Evolutionary conservation across 2,888 invertebrate genomes (phyloP), one percentile per base, ranked within the genome.

Genomic region (Torymus auratus): DNA sequence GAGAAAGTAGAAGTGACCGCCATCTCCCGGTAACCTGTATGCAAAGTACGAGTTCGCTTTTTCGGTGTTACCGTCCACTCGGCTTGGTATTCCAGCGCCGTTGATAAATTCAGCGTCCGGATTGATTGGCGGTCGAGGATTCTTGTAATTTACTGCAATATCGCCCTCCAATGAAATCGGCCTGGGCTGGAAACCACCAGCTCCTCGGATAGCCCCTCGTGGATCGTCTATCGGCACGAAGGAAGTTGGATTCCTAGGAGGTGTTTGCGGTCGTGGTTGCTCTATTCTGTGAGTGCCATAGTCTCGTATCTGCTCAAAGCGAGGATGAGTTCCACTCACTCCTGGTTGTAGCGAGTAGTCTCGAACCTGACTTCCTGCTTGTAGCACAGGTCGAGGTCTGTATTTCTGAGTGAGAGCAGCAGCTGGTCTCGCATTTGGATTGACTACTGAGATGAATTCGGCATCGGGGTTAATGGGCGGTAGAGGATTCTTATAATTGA

Each of bases 1-100:
- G 80, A 95, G 91, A 92, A 96, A 96, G 89, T 95, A 96, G 86
- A 95, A 95, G 90, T 95, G 96, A 0, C 95, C 95, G 12, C 95
- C 95, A 85, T 95, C 95, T 0, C 95, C 95, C 0, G 96, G 95
- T 80, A 95, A 91, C 85, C 94, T 92, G 89, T 95, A 96, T 12
- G 95, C 94, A 84, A 95, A 94, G 86, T 94, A 94, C 20, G 94
- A 93, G n/a, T 93, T 93, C 55, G 84, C 84, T 78, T 87, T 89
- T 62, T 86, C 87, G 62, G 83, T 80, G 41, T 80, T 86, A 28
- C 78, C 83, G 23, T 84, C 85, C 58, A 84, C 80, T 50, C 83
- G 83, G 17, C 80, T 84, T 0, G 76, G 81, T 71, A 78, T 85
- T 78, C 74, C 83, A 2, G 83, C 78, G 0, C 87, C 89, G 80